Percentiles rank a stretch among this genome's conserved stretches.
These are phyloP conservation scores for Australoheros facetus DNA, from an alignment of 2,797 vertebrate species.

Conservation along the genomic window DNA sequence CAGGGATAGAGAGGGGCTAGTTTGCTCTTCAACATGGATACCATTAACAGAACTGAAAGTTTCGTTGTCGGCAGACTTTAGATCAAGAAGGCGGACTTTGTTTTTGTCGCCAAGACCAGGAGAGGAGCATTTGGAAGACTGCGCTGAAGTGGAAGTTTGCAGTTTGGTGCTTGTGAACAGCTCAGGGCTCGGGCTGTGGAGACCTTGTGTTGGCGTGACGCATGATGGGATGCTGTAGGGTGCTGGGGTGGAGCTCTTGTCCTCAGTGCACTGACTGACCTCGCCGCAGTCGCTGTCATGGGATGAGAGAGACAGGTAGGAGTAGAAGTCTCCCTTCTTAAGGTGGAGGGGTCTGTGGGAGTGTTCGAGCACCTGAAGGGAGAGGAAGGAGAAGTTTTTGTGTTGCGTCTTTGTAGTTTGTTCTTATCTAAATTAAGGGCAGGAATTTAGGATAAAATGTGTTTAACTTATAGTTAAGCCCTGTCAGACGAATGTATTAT, in stretches of 20 bases:
- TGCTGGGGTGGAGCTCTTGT: conserved; percentile 83
- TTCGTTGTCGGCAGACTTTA: background rate
- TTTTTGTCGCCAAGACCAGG: background rate
- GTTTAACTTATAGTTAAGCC: background rate
- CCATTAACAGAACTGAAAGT: background rate
- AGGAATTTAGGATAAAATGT: background rate
- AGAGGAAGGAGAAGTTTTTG: background rate
- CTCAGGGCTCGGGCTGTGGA: conserved; percentile 45
- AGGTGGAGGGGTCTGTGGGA: conserved; percentile 91
- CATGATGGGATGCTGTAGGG: conserved; percentile 67
- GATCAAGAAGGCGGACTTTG: background rate
- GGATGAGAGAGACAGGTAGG: conserved; percentile 96
- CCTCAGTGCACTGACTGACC: conserved; percentile 86
- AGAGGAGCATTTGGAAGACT: background rate
- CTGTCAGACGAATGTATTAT: background rate
- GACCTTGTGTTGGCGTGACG: conserved; percentile 15
- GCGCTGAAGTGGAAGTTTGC: conserved; percentile 8
- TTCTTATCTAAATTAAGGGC: background rate
- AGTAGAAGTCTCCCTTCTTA: conserved; percentile 96
- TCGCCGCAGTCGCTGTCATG: conserved; percentile 99
- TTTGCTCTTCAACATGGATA: background rate
- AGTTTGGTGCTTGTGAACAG: conserved; percentile 10
- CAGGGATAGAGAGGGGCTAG: conserved; percentile 69
- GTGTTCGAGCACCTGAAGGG: conserved; percentile 87
- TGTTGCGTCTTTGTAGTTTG: background rate